These are phyloP conservation scores for Agelaius tricolor DNA, from an alignment of 2,113 vertebrate species.

Conservation along the genomic window DNA sequence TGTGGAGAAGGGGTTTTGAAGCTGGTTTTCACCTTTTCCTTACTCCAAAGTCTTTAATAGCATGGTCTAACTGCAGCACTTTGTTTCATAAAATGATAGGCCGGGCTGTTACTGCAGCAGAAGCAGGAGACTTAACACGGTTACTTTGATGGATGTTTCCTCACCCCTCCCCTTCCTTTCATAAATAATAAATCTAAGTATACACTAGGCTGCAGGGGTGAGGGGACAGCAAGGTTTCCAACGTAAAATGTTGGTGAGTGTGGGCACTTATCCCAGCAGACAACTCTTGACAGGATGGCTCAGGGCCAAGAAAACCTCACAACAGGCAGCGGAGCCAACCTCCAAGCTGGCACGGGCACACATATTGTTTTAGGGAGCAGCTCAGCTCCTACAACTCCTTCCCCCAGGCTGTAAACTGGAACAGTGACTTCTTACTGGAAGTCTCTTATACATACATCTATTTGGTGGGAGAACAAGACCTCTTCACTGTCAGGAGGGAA, in stretches of 20 bases:
- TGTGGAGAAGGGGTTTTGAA: not conserved
- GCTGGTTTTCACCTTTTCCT: not conserved
- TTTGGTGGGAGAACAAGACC: not conserved
- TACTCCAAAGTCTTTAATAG: not conserved
- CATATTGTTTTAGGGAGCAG: constrained; percentile 13
- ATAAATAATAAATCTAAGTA: constrained; percentile 64
- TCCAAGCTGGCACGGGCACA: not conserved
- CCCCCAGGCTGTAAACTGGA: not conserved
- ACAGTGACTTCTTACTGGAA: not conserved
- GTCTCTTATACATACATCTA: not conserved
- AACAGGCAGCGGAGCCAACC: not conserved
- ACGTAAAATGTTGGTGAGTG: not conserved
- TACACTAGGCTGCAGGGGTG: constrained; percentile 26
- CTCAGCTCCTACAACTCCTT: not conserved
- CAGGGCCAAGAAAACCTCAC: constrained; percentile 11
- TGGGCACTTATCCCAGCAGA: constrained; percentile 45
- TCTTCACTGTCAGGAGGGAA: not conserved
- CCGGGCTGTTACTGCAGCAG: constrained; percentile 15
- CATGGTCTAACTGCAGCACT: not conserved
- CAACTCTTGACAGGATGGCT: constrained; percentile 48
- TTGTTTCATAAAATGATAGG: constrained; percentile 37
- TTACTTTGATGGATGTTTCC: not conserved
- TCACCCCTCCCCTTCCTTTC: constrained; percentile 38
- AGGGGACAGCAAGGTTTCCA: constrained; percentile 27
- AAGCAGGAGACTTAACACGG: constrained; percentile 51